Evolutionary conservation across 2,113 vertebrate species (phyloP), one percentile per base, ranked within the genome.

Genomic region (Rhinogobius similis): DNA sequence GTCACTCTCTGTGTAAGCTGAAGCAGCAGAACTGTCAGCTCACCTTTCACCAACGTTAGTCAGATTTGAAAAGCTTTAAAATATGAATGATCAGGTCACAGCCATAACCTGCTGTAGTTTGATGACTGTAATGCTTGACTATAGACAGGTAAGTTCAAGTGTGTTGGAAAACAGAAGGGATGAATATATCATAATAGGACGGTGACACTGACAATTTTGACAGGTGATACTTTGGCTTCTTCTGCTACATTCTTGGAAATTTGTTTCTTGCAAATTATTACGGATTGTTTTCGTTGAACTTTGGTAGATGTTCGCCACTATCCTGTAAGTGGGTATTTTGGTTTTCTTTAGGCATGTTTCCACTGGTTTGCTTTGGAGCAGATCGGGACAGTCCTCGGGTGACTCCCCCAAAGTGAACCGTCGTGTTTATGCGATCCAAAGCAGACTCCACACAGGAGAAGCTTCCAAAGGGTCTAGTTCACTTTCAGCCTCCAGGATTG

Each of bases 1-100:
- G 29, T 61, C 58, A 36, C 58, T n/a, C 29, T 27, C 16, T 24
- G 23, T 26, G 52, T 55, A 61, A 36, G 58, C 58, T 61, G 58
- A 61, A n/a, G 58, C 58, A 38, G 58, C 58, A 61, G 29, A 61
- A 38, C 29, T 61, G 58, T 61, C 58, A 61, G 58, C 58, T 61
- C 58, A 61, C 58, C 20, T 61, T 61, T 61, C 58, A 61, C 27
- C 20, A 20, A 38, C 29, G 58, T 36, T 61, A 61, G 58, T 36
- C 29, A 12, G 29, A 36, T 61, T 36, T 61, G 58, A 61, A 61
- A n/a, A 36, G 20, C 58, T 61, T n/a, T 61, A n/a, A 61, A 61
- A 61, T 36, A 61, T 61, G 58, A 61, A 61, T 61, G 29, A 61
- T 18, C 55, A 29, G 55, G 58, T 61, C 58, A 61, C 58, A 21